Percentiles rank a stretch among this genome's conserved stretches.
Evolutionary conservation across 2,888 invertebrate genomes (phyloP).

Genomic region (Eupeodes luniger): DNA sequence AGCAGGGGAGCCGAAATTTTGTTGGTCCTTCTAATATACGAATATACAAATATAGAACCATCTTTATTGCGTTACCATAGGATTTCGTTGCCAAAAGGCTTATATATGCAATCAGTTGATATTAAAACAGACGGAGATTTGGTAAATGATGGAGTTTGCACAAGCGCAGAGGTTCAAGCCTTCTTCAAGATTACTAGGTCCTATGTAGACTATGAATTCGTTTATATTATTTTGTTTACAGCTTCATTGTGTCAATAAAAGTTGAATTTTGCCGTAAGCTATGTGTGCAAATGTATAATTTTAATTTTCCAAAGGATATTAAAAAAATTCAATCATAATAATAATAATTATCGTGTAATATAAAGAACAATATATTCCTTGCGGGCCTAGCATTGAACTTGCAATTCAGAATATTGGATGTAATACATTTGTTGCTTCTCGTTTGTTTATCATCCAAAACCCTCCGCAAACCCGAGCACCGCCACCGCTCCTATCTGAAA

Average conservation of each 20-base stretch:
- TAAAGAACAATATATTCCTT: conserved; percentile 2
- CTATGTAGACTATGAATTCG: neutral
- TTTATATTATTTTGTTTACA: neutral
- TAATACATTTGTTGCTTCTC: neutral
- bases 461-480: neutral
- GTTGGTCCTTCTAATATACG: neutral
- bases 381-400: neutral
- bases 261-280: neutral
- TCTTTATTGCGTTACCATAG: conserved; percentile 16
- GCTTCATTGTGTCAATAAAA: conserved; percentile 4
- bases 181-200: too few species aligned
- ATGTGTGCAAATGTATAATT: neutral
- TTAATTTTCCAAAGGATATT: neutral
- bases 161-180: neutral
- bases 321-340: conserved; percentile 1
- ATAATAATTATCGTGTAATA: conserved; percentile 1
- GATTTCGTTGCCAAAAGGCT: conserved; percentile 14
- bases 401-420: neutral
- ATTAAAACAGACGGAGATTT: conserved; percentile 16
- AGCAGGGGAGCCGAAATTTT: neutral
- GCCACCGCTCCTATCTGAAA: too few species aligned
- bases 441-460: neutral
- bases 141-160: neutral
- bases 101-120: conserved; percentile 30
- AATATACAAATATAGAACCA: neutral